phyloP scores from a whole-genome alignment of 1,140 invertebrate species.

The Anoplolepis gracilipes region DNA sequence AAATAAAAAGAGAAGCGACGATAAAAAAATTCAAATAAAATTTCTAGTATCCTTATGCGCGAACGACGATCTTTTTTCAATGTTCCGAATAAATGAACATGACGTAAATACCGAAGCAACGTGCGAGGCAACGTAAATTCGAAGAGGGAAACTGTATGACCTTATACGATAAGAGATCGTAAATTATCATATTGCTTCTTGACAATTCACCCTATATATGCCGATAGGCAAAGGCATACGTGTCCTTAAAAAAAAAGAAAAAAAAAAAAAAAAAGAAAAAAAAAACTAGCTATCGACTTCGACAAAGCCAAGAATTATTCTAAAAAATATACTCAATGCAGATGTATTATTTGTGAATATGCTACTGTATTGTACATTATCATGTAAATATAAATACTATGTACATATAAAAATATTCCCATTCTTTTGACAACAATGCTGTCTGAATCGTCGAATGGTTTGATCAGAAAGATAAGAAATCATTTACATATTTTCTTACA shows the following conservation, averaged over 20 bases:
- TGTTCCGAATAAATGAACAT: slow-evolving; percentile 50
- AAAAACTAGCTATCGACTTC: slow-evolving; percentile 25
- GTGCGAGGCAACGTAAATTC: slow-evolving; percentile 20
- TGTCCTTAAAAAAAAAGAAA: too few relatives aligned
- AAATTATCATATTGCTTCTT: slow-evolving; percentile 64
- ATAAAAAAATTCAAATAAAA: slow-evolving; percentile 58
- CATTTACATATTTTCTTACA: neutral
- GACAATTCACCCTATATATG: slow-evolving; percentile 53
- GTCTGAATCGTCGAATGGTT: too few relatives aligned
- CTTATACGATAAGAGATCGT: neutral
- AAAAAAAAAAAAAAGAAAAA: too few relatives aligned
- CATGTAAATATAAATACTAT: slow-evolving; percentile 80
- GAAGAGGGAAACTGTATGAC: slow-evolving; percentile 1
- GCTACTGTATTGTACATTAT: slow-evolving; percentile 79
- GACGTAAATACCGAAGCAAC: slow-evolving; percentile 26
- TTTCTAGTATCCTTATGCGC: slow-evolving; percentile 24
- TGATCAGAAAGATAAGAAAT: neutral
- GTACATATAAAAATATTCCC: slow-evolving; percentile 64
- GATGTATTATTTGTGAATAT: slow-evolving; percentile 70
- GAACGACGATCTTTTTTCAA: slow-evolving; percentile 62
- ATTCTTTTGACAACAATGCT: neutral
- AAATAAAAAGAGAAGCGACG: slow-evolving; percentile 21
- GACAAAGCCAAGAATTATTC: slow-evolving; percentile 58
- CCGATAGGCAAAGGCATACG: slow-evolving; percentile 63
- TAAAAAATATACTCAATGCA: slow-evolving; percentile 36